Evolutionary conservation across 2,113 vertebrate species (phyloP).

Genomic region (Acrocephalus kingi): DNA sequence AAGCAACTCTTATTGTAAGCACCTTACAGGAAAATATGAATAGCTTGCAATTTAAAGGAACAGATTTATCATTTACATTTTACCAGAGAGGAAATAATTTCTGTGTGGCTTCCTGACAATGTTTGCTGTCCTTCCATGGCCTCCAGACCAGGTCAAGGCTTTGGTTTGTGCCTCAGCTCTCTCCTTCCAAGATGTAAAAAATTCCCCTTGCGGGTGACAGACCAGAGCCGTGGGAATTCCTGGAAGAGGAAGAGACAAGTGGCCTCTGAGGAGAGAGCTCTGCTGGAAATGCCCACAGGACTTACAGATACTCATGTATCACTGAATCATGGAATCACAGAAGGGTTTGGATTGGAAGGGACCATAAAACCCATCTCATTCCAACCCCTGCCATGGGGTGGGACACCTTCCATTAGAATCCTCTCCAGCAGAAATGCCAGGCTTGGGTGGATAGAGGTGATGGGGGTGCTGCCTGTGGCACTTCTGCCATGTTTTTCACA

Average conservation of each 20-base stretch:
- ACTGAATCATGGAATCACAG: background rate
- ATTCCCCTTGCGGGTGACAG: background rate
- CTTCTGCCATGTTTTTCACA: background rate
- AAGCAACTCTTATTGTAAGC: conserved; percentile 24
- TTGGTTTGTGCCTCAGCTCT: background rate
- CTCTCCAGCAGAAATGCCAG: background rate
- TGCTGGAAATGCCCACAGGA: background rate
- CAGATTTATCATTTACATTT: conserved; percentile 39
- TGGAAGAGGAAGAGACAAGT: background rate
- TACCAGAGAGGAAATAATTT: conserved; percentile 58
- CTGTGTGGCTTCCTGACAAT: conserved; percentile 54
- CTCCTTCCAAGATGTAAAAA: conserved; percentile 30
- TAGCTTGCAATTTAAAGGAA: conserved; percentile 57
- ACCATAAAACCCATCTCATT: background rate
- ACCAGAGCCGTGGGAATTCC: background rate
- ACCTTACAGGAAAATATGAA: conserved; percentile 64
- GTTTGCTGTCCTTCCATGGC: conserved; percentile 15
- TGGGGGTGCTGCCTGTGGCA: accelerated
- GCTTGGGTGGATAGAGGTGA: background rate
- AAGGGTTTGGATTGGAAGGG: background rate
- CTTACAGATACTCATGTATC: background rate
- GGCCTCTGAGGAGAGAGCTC: background rate
- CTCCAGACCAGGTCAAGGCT: conserved; percentile 42
- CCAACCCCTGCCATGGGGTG: background rate
- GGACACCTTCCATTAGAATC: background rate